These are phyloP conservation scores for Andrena bicolor DNA, from an alignment of 2,888 invertebrate species.

Conservation along the genomic window DNA sequence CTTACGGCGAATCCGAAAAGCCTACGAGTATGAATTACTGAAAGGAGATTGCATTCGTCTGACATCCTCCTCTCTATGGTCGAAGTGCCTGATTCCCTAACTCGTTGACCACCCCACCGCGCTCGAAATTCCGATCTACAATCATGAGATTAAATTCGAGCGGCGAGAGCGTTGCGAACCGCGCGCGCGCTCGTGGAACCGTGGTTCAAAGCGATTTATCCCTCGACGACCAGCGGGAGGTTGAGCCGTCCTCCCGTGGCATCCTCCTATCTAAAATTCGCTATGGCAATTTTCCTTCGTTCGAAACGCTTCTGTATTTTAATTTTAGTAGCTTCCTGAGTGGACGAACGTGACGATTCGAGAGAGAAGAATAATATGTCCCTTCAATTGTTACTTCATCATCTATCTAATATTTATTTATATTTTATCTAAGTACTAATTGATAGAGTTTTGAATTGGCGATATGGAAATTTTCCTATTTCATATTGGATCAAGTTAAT, in stretches of 20 bases:
- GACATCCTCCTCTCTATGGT: slow-evolving; percentile 7
- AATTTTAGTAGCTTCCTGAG: no score
- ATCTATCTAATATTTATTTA: no score
- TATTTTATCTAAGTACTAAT: no score
- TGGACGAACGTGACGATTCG: no score
- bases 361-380: no score
- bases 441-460: no score
- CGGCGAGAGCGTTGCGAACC: background rate
- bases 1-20: slow-evolving; percentile 59
- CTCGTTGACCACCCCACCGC: slow-evolving; percentile 36
- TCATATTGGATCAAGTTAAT: no score
- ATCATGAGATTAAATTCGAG: slow-evolving; percentile 63
- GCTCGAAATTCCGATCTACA: slow-evolving; percentile 57
- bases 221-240: background rate
- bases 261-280: background rate
- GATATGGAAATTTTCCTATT: no score
- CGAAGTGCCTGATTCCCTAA: slow-evolving; percentile 36
- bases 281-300: background rate
- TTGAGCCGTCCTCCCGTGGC: background rate
- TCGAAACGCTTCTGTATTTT: background rate
- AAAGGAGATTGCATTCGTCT: slow-evolving; percentile 50
- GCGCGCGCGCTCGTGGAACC: background rate
- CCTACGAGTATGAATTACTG: slow-evolving; percentile 55
- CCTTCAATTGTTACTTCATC: no score
- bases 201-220: background rate